These are phyloP conservation scores for Drosophila saltans DNA, from an alignment of 1,140 invertebrate species.

Conservation along the genomic window DNA sequence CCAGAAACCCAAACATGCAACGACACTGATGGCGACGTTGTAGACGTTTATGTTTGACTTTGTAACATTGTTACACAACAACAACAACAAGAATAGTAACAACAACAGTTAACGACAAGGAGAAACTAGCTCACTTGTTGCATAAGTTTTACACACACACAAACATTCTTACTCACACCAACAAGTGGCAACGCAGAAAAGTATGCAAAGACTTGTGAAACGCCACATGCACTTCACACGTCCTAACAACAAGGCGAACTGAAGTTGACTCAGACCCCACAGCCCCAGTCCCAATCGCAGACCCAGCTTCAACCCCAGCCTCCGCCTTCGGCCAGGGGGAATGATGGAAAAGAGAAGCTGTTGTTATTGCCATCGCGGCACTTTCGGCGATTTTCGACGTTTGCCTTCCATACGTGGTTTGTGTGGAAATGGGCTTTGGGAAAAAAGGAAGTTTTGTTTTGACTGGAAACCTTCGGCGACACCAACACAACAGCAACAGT, in stretches of 20 bases:
- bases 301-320: slow-evolving; percentile 15
- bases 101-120: background rate
- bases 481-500: slow-evolving; percentile 59
- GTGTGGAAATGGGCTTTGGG: slow-evolving; percentile 11
- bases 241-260: slow-evolving; percentile 59
- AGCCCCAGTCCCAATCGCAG: too few species aligned
- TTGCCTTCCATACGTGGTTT: slow-evolving; percentile 14
- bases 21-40: slow-evolving; percentile 62
- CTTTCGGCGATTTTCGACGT: slow-evolving; percentile 77
- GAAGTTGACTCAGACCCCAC: slow-evolving; percentile 12
- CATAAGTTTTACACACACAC: slow-evolving; percentile 62
- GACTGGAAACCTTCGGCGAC: slow-evolving; percentile 8
- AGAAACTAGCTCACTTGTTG: slow-evolving; percentile 67
- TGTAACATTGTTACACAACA: slow-evolving; percentile 77
- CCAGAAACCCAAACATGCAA: slow-evolving; percentile 41
- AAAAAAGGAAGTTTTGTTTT: slow-evolving; percentile 1
- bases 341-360: slow-evolving; percentile 24
- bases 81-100: slow-evolving; percentile 44
- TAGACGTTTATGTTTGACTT: slow-evolving; percentile 78
- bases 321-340: slow-evolving; percentile 18
- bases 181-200: slow-evolving; percentile 79
- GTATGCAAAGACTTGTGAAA: slow-evolving; percentile 72
- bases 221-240: slow-evolving; percentile 60
- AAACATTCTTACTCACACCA: slow-evolving; percentile 34
- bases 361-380: slow-evolving; percentile 54